Conservation (phyloP, 2,113 vertebrate species). For the Myanophis thanlyinensis region DNA sequence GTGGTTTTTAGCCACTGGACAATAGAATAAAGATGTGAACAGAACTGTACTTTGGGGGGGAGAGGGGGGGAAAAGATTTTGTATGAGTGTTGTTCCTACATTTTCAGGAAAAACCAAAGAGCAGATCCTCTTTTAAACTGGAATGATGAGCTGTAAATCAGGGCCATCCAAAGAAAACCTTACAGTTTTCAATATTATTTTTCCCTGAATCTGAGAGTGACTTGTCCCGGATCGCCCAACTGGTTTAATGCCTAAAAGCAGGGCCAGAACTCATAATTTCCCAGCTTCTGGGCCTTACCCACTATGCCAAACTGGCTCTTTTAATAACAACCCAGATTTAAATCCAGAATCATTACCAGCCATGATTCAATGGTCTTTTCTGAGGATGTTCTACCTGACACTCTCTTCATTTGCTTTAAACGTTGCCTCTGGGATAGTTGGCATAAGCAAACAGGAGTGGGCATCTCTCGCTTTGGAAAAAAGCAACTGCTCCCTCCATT, state of each 20-base stretch:
- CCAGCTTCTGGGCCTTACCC: not conserved
- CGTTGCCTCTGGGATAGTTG: no score
- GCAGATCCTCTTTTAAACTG: not conserved
- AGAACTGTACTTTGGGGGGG: accelerated
- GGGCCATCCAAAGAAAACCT: not conserved
- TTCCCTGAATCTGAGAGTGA: not conserved
- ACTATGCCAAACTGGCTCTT: not conserved
- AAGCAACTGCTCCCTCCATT: no score
- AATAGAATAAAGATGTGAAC: accelerated
- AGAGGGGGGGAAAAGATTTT: accelerated
- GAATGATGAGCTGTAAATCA: not conserved
- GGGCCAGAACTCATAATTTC: no score
- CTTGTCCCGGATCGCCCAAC: not conserved
- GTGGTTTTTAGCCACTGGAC: not conserved
- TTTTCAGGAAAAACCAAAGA: not conserved
- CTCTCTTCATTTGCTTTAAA: no score
- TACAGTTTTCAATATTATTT: not conserved
- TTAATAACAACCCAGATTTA: not conserved
- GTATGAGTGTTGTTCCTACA: not conserved
- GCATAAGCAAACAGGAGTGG: no score
- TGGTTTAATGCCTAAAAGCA: no score
- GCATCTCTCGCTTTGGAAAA: no score
- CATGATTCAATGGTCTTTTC: not conserved
- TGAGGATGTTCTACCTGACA: not conserved
- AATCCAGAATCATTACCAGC: not conserved